Evolutionary conservation across 2,888 invertebrate genomes (phyloP), one percentile per base, ranked within the genome.

Genomic region (Creontiades dilutus): DNA sequence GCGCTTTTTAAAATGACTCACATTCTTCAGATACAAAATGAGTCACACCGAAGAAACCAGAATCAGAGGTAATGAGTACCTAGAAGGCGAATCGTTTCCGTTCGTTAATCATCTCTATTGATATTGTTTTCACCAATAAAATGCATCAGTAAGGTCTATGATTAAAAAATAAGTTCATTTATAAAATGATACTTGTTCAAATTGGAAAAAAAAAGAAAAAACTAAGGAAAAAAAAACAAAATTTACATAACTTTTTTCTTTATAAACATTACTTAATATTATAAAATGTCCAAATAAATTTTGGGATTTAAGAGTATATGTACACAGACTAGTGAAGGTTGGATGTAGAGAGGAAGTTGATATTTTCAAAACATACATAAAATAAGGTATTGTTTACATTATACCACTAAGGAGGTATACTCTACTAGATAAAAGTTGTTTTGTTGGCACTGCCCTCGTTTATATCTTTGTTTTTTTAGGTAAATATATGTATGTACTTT

Each of bases 271-370:
- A 37, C 47, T 78, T 47, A 78, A 78, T 78, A 78, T 46, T 78
- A 78, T 78, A 78, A 78, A 78, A 78, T 78, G 78, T 78, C 78
- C 78, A 78, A 78, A 78, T 47, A n/a, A 78, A 47, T 78, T 78
- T 78, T 46, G 78, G 78, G 46, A 78, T 82, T 82, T 52, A 27
- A 82, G 82, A 47, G 16, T 82, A 52, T 82, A 82, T 82, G 52
- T 82, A 82, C 82, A 82, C 52, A 82, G 82, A 82, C 82, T 82
- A 82, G 82, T 82, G 82, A 82, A 47, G 78, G 78, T 78, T 82
- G 82, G 82, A 82, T 82, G 82, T 16, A 28, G 82, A 82, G 82
- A 28, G 47, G 47, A 78, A 46, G 7, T 46, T 46, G 46, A 78
- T 46, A 78, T 47, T 46, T 46, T 78, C 78, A 78, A 68, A 68